Evolutionary conservation across 1,140 invertebrate genomes (phyloP).

Genomic region (Drosophila ohnishii): DNA sequence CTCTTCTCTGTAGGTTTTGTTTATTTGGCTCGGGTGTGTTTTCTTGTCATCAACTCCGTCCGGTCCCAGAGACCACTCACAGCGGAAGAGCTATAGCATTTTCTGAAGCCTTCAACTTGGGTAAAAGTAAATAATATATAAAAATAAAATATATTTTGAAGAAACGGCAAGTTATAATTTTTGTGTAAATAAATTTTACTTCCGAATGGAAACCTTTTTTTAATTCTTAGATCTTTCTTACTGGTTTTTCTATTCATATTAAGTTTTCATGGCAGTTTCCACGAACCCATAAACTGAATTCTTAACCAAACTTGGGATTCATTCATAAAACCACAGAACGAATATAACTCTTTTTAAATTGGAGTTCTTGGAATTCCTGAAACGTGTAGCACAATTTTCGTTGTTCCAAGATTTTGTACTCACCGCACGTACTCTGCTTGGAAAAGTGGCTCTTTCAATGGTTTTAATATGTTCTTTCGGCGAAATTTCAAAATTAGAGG

Average conservation of each 20-base stretch:
- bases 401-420: slow-evolving; percentile 22
- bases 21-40: slow-evolving; percentile 44
- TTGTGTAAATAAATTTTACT: neutral
- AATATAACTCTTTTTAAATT: slow-evolving; percentile 65
- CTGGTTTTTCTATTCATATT: slow-evolving; percentile 38
- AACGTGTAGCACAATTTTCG: slow-evolving; percentile 63
- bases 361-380: slow-evolving; percentile 55
- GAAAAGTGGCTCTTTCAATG: slow-evolving; percentile 54
- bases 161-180: no score
- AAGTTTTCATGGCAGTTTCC: slow-evolving; percentile 45
- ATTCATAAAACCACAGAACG: slow-evolving; percentile 63
- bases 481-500: slow-evolving; percentile 55
- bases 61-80: slow-evolving; percentile 49
- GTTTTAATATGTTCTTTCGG: slow-evolving; percentile 49
- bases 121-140: no score
- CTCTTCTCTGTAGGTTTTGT: slow-evolving; percentile 24
- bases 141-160: no score
- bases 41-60: slow-evolving; percentile 45
- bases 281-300: slow-evolving; percentile 41
- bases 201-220: slow-evolving; percentile 6
- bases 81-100: slow-evolving; percentile 37
- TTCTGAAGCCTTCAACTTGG: neutral
- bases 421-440: slow-evolving; percentile 58
- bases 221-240: slow-evolving; percentile 62
- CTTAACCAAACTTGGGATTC: slow-evolving; percentile 28